Evolutionary conservation across 2,888 invertebrate species (phyloP), one percentile per base, ranked within the genome.

Genomic region (Drosophila fulvimacula): DNA sequence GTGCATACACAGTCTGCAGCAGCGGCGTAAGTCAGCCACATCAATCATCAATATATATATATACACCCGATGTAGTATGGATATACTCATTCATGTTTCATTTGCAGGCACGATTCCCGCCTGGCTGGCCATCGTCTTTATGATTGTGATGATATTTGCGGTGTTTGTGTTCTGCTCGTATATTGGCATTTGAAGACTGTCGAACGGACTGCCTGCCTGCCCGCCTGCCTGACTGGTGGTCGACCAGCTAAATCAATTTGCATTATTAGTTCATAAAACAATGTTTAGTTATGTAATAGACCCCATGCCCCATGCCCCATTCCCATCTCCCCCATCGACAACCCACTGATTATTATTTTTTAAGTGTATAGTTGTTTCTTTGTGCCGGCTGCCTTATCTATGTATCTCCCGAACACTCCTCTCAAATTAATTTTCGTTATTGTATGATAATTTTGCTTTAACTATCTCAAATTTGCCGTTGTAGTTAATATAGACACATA

Each of bases 81-180:
- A 27, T 30, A 30, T 30, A 34, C 11, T 27, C 17, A 24, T 38
- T 32, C 3, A 21, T 15, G 13, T 6, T 0, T 27, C 4, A 3
- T 48, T 79, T 85, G 77, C 94, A 97, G 97, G 94, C 93, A 95
- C 96, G 60, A 93, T 97, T 89, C 97, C 97, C 67, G 95, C 95
- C 72, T 97, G 97, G 96, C 92, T 96, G 73, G 97, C 96, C 85
- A 94, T 96, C 68, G 82, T 96, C 73, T 93, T 97, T 57, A 95
- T 97, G 80, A 93, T 97, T 71, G 92, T 95, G 79, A 95, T 96
- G 78, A 93, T 97, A 67, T 95, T 96, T 92, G 94, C 95, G 89
- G 96, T 97, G 67, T 97, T 97, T 93, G 93, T 95, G 72, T 90
- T 97, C 81, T 97, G 97, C 93, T 97, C 97, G 81, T 97, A 96